Evolutionary conservation across 2,888 invertebrate species (phyloP), one percentile per base, ranked within the genome.

Genomic region (Brachypalpus laphriformis): DNA sequence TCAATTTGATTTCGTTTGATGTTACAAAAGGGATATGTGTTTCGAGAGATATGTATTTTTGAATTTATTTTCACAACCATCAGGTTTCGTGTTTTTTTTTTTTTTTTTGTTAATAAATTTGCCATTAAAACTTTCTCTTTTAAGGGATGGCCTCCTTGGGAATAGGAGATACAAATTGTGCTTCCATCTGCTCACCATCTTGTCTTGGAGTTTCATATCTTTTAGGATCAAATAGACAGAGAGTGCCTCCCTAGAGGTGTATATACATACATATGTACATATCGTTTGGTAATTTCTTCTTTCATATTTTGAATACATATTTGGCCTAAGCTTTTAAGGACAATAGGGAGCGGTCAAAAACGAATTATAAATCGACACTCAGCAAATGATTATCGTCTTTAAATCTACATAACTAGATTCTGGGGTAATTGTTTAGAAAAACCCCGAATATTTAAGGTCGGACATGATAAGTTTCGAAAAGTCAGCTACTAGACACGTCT

Each of bases 1-100:
- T 56, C 70, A 71, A 71, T 71, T 71, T 57, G 57, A 71, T 71
- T 71, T 71, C 57, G 57, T 71, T 71, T 71, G 70, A 47, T 71
- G 70, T 57, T 34, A 66, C 22, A 20, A 20, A 14, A 57, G 11
- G 25, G 34, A 34, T 14, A 16, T 5, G 34, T 20, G 57, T 20
- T 11, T n/a, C 0, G 2, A 3, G 40, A 40, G 40, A 40, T 2
- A 14, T 40, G 14, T 14, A 40, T 40, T 40, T 40, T 40, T 40
- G 40, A 40, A 40, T 40, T 40, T 40, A 14, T 40, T 14, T 40
- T 40, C 40, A 40, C 3, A 40, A 40, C 40, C 40, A 40, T 40
- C 40, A 40, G 40, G 6, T 14, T 14, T 14, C 11, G 14, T 6
- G 3, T 4, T 14, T 14, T 1, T 14, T 14, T 40, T 14, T n/a